These are phyloP conservation scores for Psephotus haematonotus DNA, from an alignment of 2,113 vertebrate species.

Conservation along the genomic window DNA sequence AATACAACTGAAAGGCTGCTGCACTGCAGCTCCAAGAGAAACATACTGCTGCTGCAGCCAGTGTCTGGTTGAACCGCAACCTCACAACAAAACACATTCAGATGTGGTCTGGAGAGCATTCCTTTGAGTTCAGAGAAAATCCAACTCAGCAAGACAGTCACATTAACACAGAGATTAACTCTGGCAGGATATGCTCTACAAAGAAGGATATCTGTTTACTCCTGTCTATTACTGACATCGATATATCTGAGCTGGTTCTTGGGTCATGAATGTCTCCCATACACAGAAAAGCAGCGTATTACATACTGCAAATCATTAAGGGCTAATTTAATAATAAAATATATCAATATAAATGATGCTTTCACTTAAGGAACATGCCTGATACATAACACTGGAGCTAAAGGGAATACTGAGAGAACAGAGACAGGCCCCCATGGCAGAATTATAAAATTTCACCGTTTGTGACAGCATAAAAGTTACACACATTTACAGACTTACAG, in stretches of 20 bases:
- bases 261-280: not conserved
- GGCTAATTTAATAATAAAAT: not conserved
- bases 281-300: not conserved
- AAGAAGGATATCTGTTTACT: not conserved
- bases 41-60: not conserved
- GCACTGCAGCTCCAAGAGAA: not conserved
- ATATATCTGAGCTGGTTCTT: not conserved
- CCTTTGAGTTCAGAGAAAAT: not conserved
- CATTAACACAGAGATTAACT: not conserved
- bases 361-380: not conserved
- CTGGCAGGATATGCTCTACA: not conserved
- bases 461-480: not conserved
- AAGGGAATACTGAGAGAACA: not conserved
- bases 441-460: not conserved
- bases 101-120: not conserved
- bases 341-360: not conserved
- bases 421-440: not conserved
- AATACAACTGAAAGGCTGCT: not conserved
- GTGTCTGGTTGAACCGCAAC: not conserved
- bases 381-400: accelerated
- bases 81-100: not conserved
- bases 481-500: accelerated
- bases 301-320: not conserved
- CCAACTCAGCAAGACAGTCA: not conserved
- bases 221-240: not conserved